Evolutionary conservation across 2,888 invertebrate genomes (phyloP).

Genomic region (Panopea generosa): DNA sequence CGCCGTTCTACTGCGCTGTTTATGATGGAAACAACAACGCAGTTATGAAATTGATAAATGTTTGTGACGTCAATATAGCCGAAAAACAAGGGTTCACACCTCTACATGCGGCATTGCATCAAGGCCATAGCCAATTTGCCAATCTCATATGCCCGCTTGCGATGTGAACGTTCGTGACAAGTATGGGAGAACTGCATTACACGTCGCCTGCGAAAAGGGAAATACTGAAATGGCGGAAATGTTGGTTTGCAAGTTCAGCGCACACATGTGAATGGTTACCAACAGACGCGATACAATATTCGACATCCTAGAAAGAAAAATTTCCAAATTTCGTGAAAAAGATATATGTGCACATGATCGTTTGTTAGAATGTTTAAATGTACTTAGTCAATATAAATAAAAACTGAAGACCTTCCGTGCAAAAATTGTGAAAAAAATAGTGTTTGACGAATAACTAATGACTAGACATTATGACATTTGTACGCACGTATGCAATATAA

Average conservation of each 20-base stretch:
- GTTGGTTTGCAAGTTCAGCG: constrained; percentile 1
- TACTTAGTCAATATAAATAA: too few relatives aligned
- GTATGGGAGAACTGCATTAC: constrained; percentile 43
- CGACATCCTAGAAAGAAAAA: constrained; percentile 1
- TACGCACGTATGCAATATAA: too few relatives aligned
- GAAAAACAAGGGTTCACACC: constrained; percentile 44
- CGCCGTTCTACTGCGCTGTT: constrained; percentile 35
- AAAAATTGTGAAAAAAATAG: too few relatives aligned
- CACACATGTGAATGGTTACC: constrained; percentile 36
- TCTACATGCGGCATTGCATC: constrained; percentile 33
- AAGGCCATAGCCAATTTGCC: constrained; percentile 5
- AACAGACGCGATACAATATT: constrained; percentile 36
- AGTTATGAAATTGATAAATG: constrained; percentile 5
- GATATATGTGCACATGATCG: too few relatives aligned
- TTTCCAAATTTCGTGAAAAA: too few relatives aligned
- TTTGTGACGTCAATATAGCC: constrained; percentile 8
- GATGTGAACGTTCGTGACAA: constrained; percentile 44
- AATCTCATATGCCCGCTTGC: not conserved
- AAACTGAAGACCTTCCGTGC: too few relatives aligned
- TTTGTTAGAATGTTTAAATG: too few relatives aligned
- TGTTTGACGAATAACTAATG: too few relatives aligned
- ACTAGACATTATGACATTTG: too few relatives aligned
- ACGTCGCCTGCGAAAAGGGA: constrained; percentile 32
- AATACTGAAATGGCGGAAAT: not conserved
- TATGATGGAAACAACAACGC: not conserved